Evolutionary conservation across 2,888 invertebrate genomes (phyloP), one percentile per base, ranked within the genome.

Genomic region (Clivina fossor): DNA sequence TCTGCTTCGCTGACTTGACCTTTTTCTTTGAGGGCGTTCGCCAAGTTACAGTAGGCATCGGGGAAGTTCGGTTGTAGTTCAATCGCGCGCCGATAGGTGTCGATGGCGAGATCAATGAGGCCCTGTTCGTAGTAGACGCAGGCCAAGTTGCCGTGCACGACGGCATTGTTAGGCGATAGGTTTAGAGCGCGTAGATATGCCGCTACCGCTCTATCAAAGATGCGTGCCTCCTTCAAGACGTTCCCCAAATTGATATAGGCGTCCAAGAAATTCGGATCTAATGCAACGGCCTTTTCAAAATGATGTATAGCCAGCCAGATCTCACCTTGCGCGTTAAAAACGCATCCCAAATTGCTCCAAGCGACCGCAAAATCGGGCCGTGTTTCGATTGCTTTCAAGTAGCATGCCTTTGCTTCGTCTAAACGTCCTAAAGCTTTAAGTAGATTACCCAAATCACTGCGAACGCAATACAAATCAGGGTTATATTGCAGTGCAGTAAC

Each of bases 221-320:
- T 99, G 68, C 98, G 84, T 1, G 98, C 99, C 80, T 99, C 99
- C 73, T 99, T 99, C 60, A 99, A 80, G 9, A 99, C 99, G 77
- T 99, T 99, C 61, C 99, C 99, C 65, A 99, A 82, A 77, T 99
- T 99, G 70, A 99, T 98, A 78, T 99, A 98, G 1, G 99, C 99
- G 75, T 99, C 99, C 70, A 99, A 80, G 76, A 99, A 99, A 76
- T 97, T 98, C 0, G 97, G 97, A 78, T 99, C 99, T 68, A 99
- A 79, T 8, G 96, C 94, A 46, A 99, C 98, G 4, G 99, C 99
- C 77, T 99, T 99, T 74, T 99, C 99, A 77, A 99, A 99, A 76
- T 99, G 99, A 76, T 99, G 99, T 65, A 99, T 99, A 28, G 99
- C 99, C 70, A 99, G 80, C 99, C 99, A 99, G 68, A 99, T 95